A percentile compares a stretch with the other conserved stretches of the same genome.
These are phyloP conservation scores for Pemphredon lugubris DNA, from an alignment of 2,888 invertebrate genomes.

Conservation along the genomic window DNA sequence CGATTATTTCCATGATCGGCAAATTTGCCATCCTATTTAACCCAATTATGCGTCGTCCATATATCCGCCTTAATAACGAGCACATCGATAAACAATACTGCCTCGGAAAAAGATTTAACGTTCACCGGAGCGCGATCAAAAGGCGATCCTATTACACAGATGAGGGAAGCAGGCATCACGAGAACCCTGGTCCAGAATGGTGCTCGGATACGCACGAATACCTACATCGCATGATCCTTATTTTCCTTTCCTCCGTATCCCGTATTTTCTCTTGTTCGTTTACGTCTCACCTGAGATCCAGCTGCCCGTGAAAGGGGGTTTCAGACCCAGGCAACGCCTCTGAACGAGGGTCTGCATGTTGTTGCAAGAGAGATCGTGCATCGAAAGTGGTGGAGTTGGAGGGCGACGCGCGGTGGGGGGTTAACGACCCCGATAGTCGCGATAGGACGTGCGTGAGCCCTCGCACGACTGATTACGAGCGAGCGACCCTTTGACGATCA, in stretches of 20 bases:
- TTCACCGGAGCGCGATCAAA: not conserved
- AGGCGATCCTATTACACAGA: not conserved
- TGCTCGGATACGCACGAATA: slow-evolving; percentile 53
- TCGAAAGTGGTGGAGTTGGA: slow-evolving; percentile 15
- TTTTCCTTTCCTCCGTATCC: slow-evolving; percentile 52
- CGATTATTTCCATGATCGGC: slow-evolving; percentile 12
- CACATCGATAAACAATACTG: not conserved
- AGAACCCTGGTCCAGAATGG: slow-evolving; percentile 37
- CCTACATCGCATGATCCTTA: slow-evolving; percentile 52
- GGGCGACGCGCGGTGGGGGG: slow-evolving; percentile 53
- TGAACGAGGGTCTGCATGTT: slow-evolving; percentile 58
- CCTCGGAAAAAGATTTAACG: not conserved
- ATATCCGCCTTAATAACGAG: not conserved
- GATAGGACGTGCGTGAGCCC: slow-evolving; percentile 73
- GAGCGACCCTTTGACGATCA: slow-evolving; percentile 74
- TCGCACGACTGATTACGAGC: slow-evolving; percentile 73
- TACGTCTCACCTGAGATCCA: slow-evolving; percentile 63
- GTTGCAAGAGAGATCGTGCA: slow-evolving; percentile 53
- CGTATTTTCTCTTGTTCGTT: slow-evolving; percentile 58
- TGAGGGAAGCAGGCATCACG: slow-evolving; percentile 29
- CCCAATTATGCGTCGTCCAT: not conserved
- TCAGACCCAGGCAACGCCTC: slow-evolving; percentile 47
- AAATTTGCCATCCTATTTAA: slow-evolving; percentile 13
- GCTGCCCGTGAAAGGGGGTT: slow-evolving; percentile 55
- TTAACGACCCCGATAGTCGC: slow-evolving; percentile 73